Evolutionary conservation across 1,140 invertebrate genomes (phyloP).

Genomic region (Mactra quadrangularis): DNA sequence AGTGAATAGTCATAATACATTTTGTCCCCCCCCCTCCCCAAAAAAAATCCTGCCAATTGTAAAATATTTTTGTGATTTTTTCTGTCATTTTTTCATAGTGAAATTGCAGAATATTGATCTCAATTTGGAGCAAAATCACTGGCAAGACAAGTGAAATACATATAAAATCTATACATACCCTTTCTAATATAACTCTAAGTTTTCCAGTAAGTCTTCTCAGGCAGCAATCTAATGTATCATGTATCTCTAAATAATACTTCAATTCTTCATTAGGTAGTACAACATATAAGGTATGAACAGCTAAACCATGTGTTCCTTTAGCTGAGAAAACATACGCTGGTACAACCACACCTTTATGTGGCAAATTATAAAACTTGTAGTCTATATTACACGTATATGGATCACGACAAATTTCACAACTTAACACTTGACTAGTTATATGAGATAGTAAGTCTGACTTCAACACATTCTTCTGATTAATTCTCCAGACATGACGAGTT

Average conservation of each 20-base stretch:
- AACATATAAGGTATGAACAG: slow-evolving; percentile 73
- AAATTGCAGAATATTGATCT: no score
- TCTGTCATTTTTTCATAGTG: no score
- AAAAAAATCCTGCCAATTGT: no score
- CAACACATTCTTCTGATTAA: slow-evolving; percentile 50
- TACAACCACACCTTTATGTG: slow-evolving; percentile 72
- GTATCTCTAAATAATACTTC: slow-evolving; percentile 69
- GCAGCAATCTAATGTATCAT: slow-evolving; percentile 63
- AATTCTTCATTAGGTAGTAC: slow-evolving; percentile 71
- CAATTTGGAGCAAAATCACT: no score
- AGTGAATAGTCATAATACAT: no score
- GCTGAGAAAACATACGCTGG: slow-evolving; percentile 78
- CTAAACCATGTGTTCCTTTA: slow-evolving; percentile 62
- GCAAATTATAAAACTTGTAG: slow-evolving; percentile 75
- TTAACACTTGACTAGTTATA: slow-evolving; percentile 75
- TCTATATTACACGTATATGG: slow-evolving; percentile 69
- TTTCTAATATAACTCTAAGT: slow-evolving; percentile 55
- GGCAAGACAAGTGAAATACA: no score
- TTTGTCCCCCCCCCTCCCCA: no score
- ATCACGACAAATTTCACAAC: slow-evolving; percentile 77
- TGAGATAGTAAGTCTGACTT: slow-evolving; percentile 67
- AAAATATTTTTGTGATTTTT: no score
- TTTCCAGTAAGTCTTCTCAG: slow-evolving; percentile 46
- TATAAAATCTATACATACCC: slow-evolving; percentile 12
- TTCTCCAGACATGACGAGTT: slow-evolving; percentile 76